phyloP scores from a whole-genome alignment of 2,113 vertebrate species.

The Poicephalus meyeri region DNA sequence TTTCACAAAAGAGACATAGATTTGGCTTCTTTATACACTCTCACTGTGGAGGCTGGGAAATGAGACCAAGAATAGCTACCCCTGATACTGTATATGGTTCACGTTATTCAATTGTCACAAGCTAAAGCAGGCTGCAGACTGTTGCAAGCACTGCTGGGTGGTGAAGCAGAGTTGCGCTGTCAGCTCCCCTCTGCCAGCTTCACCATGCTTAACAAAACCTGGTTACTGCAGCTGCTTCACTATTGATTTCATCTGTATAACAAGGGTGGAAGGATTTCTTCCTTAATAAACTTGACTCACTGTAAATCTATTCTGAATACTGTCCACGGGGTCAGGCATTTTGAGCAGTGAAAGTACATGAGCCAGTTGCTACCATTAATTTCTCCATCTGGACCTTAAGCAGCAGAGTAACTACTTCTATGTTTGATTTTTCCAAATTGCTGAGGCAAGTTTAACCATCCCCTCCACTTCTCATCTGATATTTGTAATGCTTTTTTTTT shows the following conservation, averaged over 20 bases:
- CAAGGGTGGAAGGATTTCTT: neutral
- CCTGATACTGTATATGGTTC: neutral
- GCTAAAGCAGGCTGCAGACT: neutral
- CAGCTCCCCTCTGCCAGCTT: neutral
- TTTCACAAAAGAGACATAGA: neutral
- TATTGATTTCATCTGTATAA: neutral
- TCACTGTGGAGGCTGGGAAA: neutral
- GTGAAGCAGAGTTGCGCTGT: neutral
- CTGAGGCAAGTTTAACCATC: neutral
- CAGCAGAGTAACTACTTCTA: neutral
- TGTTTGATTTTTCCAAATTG: neutral
- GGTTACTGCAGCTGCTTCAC: neutral
- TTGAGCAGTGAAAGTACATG: neutral
- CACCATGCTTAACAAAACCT: neutral
- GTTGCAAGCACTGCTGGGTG: neutral
- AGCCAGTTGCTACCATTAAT: neutral
- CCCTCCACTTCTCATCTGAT: neutral
- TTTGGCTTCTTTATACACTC: neutral
- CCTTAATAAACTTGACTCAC: neutral
- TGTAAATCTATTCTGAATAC: neutral
- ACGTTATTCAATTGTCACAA: neutral
- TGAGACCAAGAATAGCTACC: neutral
- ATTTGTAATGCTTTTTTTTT: neutral
- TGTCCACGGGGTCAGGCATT: neutral
- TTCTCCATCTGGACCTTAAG: neutral